Evolutionary conservation across 2,797 vertebrate genomes (phyloP).

Genomic region (Sebastes reedi): DNA sequence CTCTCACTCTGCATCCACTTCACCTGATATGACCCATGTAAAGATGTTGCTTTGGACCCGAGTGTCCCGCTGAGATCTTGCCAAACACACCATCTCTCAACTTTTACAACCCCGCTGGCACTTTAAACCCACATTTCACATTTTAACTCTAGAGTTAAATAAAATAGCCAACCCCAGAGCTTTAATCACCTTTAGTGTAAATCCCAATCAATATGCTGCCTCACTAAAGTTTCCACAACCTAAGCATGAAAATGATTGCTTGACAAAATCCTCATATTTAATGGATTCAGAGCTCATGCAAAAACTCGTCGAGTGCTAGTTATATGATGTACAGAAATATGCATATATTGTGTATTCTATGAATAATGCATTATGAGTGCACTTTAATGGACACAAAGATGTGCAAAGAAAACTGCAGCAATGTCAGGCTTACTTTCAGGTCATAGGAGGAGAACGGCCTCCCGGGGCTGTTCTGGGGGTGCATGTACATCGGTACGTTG

Average conservation of each 20-base stretch:
- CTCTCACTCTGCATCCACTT: slow-evolving; percentile 51
- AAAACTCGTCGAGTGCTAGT: slow-evolving; percentile 35
- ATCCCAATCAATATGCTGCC: slow-evolving; percentile 21
- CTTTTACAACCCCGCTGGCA: slow-evolving; percentile 56
- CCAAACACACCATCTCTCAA: slow-evolving; percentile 60
- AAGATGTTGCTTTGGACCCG: slow-evolving; percentile 21
- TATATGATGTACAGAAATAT: slow-evolving; percentile 32
- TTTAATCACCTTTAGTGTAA: slow-evolving; percentile 56
- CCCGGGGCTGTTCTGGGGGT: slow-evolving; percentile 85
- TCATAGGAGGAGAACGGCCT: slow-evolving; percentile 86
- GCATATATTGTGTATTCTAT: slow-evolving; percentile 31
- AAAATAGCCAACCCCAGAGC: slow-evolving; percentile 40
- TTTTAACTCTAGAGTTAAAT: slow-evolving; percentile 54
- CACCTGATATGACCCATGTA: slow-evolving; percentile 50
- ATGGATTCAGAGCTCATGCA: slow-evolving; percentile 29
- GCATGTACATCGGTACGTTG: slow-evolving; percentile 86
- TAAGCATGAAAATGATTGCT: slow-evolving; percentile 28
- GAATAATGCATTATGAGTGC: slow-evolving; percentile 43
- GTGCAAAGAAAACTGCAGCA: slow-evolving; percentile 2
- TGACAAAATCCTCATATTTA: slow-evolving; percentile 20
- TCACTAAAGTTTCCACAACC: slow-evolving; percentile 10
- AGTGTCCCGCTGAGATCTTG: slow-evolving; percentile 44
- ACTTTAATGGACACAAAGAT: slow-evolving; percentile 11
- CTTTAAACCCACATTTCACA: slow-evolving; percentile 62
- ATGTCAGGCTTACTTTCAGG: slow-evolving; percentile 86